Evolutionary conservation across 2,113 vertebrate genomes (phyloP).

Genomic region (Etheostoma cragini): DNA sequence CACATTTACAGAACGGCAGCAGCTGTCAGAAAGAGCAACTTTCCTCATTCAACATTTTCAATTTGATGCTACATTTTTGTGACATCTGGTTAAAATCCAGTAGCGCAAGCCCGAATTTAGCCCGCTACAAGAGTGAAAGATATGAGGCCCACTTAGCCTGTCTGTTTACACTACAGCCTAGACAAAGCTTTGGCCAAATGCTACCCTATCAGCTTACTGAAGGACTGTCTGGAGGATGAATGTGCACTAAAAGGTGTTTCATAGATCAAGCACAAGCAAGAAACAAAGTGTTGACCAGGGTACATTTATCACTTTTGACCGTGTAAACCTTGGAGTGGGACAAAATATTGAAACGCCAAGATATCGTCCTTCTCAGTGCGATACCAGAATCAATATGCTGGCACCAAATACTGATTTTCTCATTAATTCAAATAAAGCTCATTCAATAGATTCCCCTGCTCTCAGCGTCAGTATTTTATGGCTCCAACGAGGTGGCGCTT

Average conservation of each 20-base stretch:
- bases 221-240: conserved; percentile 53
- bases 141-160: conserved; percentile 64
- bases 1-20: conserved; percentile 20
- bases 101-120: conserved; percentile 44
- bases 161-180: conserved; percentile 67
- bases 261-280: conserved; percentile 44
- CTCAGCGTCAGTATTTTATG: too few species aligned
- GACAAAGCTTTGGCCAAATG: conserved; percentile 70
- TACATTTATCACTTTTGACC: conserved; percentile 34
- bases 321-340: too few species aligned
- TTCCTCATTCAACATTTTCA: conserved; percentile 22
- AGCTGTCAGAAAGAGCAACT: conserved; percentile 32
- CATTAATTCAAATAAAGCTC: too few species aligned
- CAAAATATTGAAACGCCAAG: too few species aligned
- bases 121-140: conserved; percentile 50
- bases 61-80: conserved; percentile 28
- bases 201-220: conserved; percentile 59
- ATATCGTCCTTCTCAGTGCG: too few species aligned
- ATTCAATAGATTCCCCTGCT: too few species aligned
- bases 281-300: conserved; percentile 8
- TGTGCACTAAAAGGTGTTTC: conserved; percentile 29
- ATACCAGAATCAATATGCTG: too few species aligned
- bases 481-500: too few species aligned
- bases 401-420: too few species aligned
- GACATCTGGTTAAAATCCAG: conserved; percentile 61